A percentile compares a stretch with the other conserved stretches of the same genome.
Evolutionary conservation across 2,113 vertebrate genomes (phyloP).

Genomic region (Semnornis frantzii): DNA sequence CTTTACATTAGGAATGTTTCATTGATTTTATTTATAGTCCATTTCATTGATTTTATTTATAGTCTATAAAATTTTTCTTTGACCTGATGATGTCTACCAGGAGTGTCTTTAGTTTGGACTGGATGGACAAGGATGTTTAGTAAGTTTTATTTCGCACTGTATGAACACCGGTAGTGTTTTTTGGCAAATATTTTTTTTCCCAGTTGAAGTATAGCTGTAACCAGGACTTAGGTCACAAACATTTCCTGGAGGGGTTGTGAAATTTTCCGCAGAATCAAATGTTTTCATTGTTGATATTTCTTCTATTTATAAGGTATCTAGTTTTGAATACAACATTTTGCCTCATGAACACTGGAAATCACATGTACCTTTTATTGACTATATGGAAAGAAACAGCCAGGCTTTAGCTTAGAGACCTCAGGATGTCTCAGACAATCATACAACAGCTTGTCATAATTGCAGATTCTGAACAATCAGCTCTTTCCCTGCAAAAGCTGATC

Average conservation of each 20-base stretch:
- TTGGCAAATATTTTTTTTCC: slow-evolving; percentile 26
- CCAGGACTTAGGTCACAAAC: slow-evolving; percentile 20
- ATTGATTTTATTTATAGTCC: slow-evolving; percentile 32
- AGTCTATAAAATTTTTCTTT: slow-evolving; percentile 32
- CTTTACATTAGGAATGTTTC: background rate
- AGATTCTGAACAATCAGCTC: background rate
- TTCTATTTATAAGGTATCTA: background rate
- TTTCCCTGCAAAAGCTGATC: background rate
- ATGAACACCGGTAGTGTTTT: background rate
- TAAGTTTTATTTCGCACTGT: slow-evolving; percentile 10
- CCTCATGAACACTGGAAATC: background rate
- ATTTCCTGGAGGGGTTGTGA: slow-evolving; percentile 23
- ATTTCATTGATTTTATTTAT: slow-evolving; percentile 36
- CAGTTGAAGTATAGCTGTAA: slow-evolving; percentile 3
- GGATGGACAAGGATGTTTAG: slow-evolving; percentile 1
- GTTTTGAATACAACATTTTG: slow-evolving; percentile 12
- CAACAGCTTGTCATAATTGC: background rate
- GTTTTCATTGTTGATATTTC: slow-evolving; percentile 25
- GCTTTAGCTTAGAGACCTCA: background rate
- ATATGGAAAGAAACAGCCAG: background rate
- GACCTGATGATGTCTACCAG: slow-evolving; percentile 18
- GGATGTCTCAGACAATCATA: background rate
- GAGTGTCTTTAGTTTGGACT: slow-evolving; percentile 30
- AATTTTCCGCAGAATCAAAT: slow-evolving; percentile 16
- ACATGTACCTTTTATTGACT: background rate